A percentile compares a stretch with the other conserved stretches of the same genome.
Conservation (phyloP, 2,113 vertebrate genomes). For the Gadus macrocephalus region DNA sequence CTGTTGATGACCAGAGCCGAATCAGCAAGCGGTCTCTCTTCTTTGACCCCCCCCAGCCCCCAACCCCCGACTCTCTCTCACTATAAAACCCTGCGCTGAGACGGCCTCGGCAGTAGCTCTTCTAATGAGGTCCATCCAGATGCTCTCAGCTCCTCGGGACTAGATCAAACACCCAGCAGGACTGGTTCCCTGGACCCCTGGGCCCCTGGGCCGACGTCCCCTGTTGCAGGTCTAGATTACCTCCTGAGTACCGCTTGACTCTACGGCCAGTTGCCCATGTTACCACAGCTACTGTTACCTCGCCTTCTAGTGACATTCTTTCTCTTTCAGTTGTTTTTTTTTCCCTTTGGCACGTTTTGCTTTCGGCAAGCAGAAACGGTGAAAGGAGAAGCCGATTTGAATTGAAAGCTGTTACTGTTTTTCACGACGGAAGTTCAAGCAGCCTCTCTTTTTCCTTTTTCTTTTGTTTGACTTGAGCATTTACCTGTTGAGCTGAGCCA, state of each 20-base stretch:
- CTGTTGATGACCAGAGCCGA: background rate
- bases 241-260: slow-evolving; percentile 26
- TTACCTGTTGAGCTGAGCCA: background rate
- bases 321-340: background rate
- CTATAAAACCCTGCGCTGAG: slow-evolving; percentile 47
- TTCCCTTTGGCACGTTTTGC: background rate
- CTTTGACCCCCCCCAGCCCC: background rate
- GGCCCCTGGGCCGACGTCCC: slow-evolving; percentile 20
- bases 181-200: slow-evolving; percentile 31
- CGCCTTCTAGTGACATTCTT: background rate
- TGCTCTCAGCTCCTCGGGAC: slow-evolving; percentile 48
- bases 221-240: slow-evolving; percentile 22
- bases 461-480: background rate
- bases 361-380: background rate
- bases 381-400: background rate
- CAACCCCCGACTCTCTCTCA: slow-evolving; percentile 26
- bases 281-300: background rate
- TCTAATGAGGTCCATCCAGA: slow-evolving; percentile 59
- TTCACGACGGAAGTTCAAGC: background rate
- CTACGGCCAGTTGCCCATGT: slow-evolving; percentile 20
- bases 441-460: background rate
- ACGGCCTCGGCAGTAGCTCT: slow-evolving; percentile 31
- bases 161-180: slow-evolving; percentile 31
- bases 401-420: background rate
- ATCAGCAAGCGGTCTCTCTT: background rate